Evolutionary conservation across 2,113 vertebrate genomes (phyloP).

Genomic region (Sinocyclocheilus anophthalmus): DNA sequence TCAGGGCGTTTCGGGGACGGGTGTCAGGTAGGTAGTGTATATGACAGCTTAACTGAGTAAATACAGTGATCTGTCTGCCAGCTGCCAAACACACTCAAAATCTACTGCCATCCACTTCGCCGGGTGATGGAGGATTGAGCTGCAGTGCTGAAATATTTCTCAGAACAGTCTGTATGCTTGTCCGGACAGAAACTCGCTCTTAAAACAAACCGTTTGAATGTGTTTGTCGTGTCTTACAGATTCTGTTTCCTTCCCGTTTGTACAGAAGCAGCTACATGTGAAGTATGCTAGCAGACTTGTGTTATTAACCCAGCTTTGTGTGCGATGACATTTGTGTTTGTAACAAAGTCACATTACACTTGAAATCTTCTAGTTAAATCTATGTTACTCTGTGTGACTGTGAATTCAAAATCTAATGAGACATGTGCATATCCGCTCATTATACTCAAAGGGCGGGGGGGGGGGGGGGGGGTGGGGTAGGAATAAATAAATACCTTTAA

Average conservation of each 20-base stretch:
- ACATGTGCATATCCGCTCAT: too few relatives aligned
- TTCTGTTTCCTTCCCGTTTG: not conserved
- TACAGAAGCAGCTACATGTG: not conserved
- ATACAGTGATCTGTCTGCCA: constrained; percentile 59
- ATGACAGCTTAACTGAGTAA: constrained; percentile 58
- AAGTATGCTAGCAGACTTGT: not conserved
- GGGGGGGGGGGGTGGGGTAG: too few relatives aligned
- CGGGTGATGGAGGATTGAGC: constrained; percentile 46
- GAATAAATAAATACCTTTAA: too few relatives aligned
- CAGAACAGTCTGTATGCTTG: constrained; percentile 25
- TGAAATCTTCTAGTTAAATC: not conserved
- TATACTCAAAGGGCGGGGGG: too few relatives aligned
- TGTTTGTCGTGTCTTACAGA: not conserved
- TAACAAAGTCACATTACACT: not conserved
- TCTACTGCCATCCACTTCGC: constrained; percentile 46
- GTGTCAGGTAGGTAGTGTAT: constrained; percentile 58
- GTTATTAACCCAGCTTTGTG: not conserved
- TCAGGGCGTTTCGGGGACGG: constrained; percentile 53
- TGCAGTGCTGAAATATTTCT: constrained; percentile 48
- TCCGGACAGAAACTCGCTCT: not conserved
- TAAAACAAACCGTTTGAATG: not conserved
- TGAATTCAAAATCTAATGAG: too few relatives aligned
- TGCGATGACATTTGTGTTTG: not conserved
- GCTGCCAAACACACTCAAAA: constrained; percentile 57
- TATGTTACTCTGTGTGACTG: not conserved